These are phyloP conservation scores for Fringilla coelebs DNA, from an alignment of 2,797 vertebrate genomes.

Conservation along the genomic window DNA sequence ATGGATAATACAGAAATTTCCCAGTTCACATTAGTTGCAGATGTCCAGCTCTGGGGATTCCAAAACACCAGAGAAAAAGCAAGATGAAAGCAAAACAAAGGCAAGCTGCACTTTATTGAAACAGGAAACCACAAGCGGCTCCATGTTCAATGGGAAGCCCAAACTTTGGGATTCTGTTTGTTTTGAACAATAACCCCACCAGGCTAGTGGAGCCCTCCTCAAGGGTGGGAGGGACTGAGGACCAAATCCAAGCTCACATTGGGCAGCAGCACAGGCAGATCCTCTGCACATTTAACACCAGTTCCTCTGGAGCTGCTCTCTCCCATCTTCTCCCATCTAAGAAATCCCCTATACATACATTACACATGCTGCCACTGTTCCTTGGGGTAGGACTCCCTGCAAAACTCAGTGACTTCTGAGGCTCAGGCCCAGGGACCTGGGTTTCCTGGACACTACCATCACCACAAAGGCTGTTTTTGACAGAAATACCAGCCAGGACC, in stretches of 20 bases:
- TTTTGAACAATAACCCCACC: not conserved
- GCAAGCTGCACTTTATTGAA: not conserved
- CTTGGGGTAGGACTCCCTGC: not conserved
- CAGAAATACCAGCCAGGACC: not conserved
- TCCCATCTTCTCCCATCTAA: not conserved
- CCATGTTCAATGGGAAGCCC: not conserved
- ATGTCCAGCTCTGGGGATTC: not conserved
- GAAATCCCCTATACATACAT: not conserved
- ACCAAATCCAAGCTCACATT: not conserved
- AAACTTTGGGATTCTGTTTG: not conserved
- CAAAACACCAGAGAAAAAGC: conserved; percentile 4
- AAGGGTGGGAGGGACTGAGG: not conserved
- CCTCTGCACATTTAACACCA: not conserved
- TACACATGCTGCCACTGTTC: not conserved
- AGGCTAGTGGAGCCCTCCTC: not conserved
- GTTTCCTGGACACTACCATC: not conserved
- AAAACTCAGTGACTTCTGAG: not conserved
- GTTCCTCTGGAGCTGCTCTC: not conserved
- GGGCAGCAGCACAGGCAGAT: not conserved
- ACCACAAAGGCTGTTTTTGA: not conserved
- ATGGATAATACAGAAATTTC: not conserved
- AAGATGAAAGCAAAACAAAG: conserved; percentile 19
- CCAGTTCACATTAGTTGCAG: not conserved
- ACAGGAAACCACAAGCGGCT: not conserved
- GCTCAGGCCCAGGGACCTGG: not conserved